Evolutionary conservation across 2,113 vertebrate species (phyloP), one percentile per base, ranked within the genome.

Genomic region (Pseudopipra pipra): DNA sequence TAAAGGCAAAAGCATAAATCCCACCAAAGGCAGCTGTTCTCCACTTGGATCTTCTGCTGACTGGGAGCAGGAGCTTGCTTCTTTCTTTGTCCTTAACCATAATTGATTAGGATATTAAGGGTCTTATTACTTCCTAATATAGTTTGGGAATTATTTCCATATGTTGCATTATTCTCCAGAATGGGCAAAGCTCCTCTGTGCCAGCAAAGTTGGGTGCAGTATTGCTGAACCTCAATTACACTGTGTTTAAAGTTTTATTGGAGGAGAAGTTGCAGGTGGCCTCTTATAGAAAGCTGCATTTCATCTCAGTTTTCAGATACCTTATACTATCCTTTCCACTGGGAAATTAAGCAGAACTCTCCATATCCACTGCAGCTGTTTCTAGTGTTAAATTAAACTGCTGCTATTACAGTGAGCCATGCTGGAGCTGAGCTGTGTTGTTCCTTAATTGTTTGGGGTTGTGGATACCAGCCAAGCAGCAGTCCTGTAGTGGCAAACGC

Each of bases 261-360:
- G 14, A 74, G 65, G 37, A 89, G 39, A 89, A 25, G 14, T 44
- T 92, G 52, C 91, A 92, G 81, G 70, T 94, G 91, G 77, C 49
- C 66, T 62, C 75, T 89, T 58, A n/a, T 10, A 65, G 62, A 68
- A 75, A 84, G 37, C 61, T 65, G 41, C 44, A 66, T 61, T 91
- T 79, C n/a, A 85, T 82, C 49, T 58, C 18, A 35, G 6, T 68
- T 95, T 79, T 71, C 58, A 58, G 84, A 61, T 82, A 65, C 15
- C 61, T 93, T 83, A 44, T 10, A 68, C 65, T 39, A 21, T 68
- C 87, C 66, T 62, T 94, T 91, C 94, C 73, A 7, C 58, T 70
- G 95, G 91, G 93, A 97, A 97, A 93, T 95, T 68, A 93, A 82
- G 54, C 80, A 94, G 91, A 92, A 23, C 44, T 95, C 56, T 85